Percentiles rank a stretch among this genome's conserved stretches.
Evolutionary conservation across 2,888 invertebrate genomes (phyloP).

Genomic region (Dicranocentrus wangi): DNA sequence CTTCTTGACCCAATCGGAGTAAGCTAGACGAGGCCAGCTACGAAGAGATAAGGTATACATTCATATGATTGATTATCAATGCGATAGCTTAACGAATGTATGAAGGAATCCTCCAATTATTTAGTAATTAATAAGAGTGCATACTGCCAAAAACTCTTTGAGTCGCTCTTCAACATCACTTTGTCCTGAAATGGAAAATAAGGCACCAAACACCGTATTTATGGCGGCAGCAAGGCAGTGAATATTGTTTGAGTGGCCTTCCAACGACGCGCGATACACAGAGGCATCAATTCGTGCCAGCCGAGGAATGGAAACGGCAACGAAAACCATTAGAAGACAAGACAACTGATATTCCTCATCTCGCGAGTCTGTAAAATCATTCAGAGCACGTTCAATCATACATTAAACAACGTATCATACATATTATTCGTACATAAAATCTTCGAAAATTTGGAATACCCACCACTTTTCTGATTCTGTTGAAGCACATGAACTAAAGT

Average conservation of each 20-base stretch:
- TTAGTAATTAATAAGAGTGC: too few relatives aligned
- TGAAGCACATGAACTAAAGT: conserved; percentile 92
- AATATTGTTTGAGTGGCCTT: conserved; percentile 98
- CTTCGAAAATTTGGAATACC: conserved; percentile 38
- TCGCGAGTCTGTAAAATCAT: conserved; percentile 81
- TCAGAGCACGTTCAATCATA: neutral
- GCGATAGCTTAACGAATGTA: too few relatives aligned
- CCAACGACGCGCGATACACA: conserved; percentile 88
- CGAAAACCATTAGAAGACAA: conserved; percentile 98
- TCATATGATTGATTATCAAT: neutral
- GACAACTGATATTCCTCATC: conserved; percentile 95
- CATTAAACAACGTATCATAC: conserved; percentile 28
- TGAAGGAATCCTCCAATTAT: too few relatives aligned
- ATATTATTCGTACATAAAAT: too few relatives aligned
- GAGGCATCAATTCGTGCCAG: conserved; percentile 92
- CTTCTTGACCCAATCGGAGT: conserved; percentile 94
- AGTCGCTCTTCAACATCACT: conserved; percentile 97
- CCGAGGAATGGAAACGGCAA: conserved; percentile 97
- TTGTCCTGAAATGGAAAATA: conserved; percentile 96
- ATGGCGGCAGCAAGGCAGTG: conserved; percentile 98
- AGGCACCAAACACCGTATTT: conserved; percentile 95
- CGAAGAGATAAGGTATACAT: neutral
- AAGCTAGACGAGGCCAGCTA: conserved; percentile 95
- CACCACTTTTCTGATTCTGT: conserved; percentile 85
- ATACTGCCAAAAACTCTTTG: conserved; percentile 90